A percentile compares a stretch with the other conserved stretches of the same genome.
These are phyloP conservation scores for Ia io DNA, from an alignment of 2,113 vertebrate genomes.

Conservation along the genomic window DNA sequence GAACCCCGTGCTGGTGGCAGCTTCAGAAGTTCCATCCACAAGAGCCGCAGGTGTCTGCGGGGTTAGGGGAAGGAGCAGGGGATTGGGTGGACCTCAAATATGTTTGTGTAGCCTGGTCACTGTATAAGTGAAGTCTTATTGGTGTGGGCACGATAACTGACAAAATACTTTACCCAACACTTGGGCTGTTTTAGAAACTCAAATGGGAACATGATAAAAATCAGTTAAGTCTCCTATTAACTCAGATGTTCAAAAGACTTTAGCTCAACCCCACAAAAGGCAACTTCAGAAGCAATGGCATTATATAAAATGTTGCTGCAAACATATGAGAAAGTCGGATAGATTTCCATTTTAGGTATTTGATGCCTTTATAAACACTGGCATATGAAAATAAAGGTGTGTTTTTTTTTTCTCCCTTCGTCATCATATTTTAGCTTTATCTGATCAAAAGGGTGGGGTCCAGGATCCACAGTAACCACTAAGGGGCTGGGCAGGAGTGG, in stretches of 20 bases:
- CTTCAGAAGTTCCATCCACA: neutral
- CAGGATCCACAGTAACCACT: constrained; percentile 70
- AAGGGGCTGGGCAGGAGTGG: neutral
- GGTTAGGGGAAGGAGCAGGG: neutral
- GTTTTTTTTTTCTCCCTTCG: neutral
- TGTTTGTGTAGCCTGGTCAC: neutral
- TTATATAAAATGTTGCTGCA: neutral
- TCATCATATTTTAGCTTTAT: constrained; percentile 72
- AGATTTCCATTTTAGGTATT: neutral
- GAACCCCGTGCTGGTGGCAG: neutral
- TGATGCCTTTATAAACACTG: constrained; percentile 5
- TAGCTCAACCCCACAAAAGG: neutral
- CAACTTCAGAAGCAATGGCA: neutral
- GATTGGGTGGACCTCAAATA: neutral
- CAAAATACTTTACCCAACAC: neutral
- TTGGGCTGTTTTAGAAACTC: constrained; percentile 2
- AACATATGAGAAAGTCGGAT: neutral
- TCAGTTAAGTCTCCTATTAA: neutral
- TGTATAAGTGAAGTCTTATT: neutral
- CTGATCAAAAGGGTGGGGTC: constrained; percentile 83
- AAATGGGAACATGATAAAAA: neutral
- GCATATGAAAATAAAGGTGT: neutral
- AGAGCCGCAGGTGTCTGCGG: neutral
- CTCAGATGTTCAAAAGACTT: neutral
- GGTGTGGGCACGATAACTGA: neutral